These are phyloP conservation scores for Danaus melanippus DNA, from an alignment of 1,140 invertebrate species.

Conservation along the genomic window DNA sequence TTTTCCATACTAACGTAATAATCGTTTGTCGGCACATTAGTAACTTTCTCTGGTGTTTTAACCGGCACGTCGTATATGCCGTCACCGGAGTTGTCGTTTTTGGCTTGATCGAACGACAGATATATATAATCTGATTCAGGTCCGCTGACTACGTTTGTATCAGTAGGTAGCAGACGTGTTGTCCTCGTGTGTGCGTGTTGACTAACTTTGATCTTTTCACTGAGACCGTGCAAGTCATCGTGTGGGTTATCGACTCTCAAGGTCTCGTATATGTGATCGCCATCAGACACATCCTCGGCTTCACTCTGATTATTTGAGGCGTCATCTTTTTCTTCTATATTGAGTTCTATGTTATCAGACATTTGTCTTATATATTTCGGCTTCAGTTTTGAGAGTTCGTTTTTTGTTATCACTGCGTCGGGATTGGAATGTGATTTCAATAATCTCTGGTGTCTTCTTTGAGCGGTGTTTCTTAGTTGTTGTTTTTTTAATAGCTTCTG, in stretches of 20 bases:
- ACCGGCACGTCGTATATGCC: constrained; percentile 67
- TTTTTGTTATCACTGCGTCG: constrained; percentile 52
- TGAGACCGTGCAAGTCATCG: constrained; percentile 39
- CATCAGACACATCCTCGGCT: constrained; percentile 57
- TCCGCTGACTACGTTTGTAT: constrained; percentile 22
- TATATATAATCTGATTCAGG: constrained; percentile 71
- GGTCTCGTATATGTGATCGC: constrained; percentile 73
- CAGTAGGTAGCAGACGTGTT: constrained; percentile 37
- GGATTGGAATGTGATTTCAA: constrained; percentile 70
- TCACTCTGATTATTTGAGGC: constrained; percentile 12
- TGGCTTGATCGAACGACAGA: constrained; percentile 56
- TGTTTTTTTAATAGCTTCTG: constrained; percentile 82
- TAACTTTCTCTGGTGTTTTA: constrained; percentile 52
- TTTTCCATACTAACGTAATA: constrained; percentile 60
- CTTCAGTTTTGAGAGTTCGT: constrained; percentile 57
- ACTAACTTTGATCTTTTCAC: constrained; percentile 50
- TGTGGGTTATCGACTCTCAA: constrained; percentile 48
- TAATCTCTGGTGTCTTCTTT: constrained; percentile 73
- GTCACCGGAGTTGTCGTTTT: constrained; percentile 46
- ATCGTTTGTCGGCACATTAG: constrained; percentile 22
- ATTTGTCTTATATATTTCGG: constrained; percentile 66
- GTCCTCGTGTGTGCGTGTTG: constrained; percentile 41
- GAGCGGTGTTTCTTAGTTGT: constrained; percentile 73
- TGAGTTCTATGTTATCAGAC: constrained; percentile 49
- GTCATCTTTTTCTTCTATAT: constrained; percentile 26